Conservation (phyloP, 2,113 vertebrate genomes). For the Sakesphorus luctuosus region DNA sequence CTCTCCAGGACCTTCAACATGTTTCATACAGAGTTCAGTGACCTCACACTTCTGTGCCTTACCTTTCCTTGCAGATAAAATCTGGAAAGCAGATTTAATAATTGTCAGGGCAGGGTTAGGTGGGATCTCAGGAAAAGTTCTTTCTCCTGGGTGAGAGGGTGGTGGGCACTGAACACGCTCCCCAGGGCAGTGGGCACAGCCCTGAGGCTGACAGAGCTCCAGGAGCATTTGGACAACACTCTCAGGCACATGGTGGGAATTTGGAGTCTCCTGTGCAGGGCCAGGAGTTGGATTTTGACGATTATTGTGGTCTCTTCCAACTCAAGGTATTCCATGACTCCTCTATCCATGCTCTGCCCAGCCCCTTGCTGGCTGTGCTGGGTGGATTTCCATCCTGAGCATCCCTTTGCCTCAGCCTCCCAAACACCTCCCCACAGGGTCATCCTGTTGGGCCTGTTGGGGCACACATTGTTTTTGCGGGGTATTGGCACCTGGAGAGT, state of each 20-base stretch:
- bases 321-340: background rate
- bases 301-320: background rate
- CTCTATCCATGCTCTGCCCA: background rate
- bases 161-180: background rate
- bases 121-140: fast-evolving
- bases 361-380: fast-evolving
- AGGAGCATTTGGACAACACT: background rate
- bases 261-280: background rate
- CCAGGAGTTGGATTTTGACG: fast-evolving
- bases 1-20: background rate
- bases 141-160: background rate
- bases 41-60: background rate
- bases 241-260: background rate
- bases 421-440: background rate
- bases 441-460: background rate
- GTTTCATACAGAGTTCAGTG: background rate
- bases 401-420: background rate
- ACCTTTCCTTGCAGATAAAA: background rate
- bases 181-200: background rate
- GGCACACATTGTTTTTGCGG: background rate
- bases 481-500: background rate
- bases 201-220: background rate
- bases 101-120: background rate
- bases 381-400: background rate
- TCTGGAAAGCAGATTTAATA: background rate